A percentile compares a stretch with the other conserved stretches of the same genome.
phyloP scores from a whole-genome alignment of 2,113 vertebrate genomes.

The Strigops habroptila region DNA sequence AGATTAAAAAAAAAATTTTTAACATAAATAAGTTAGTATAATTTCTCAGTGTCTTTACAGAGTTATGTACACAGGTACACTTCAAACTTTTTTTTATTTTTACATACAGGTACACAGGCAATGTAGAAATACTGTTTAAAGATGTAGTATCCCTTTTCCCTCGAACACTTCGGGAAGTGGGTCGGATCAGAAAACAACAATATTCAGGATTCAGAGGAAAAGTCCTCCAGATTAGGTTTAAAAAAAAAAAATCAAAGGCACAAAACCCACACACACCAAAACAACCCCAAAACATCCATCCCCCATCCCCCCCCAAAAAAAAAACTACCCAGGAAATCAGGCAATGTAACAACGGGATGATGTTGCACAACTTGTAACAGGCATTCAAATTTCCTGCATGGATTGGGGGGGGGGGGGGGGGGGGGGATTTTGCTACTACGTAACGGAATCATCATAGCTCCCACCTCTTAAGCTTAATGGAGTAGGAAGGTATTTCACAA shows the following conservation, averaged over 20 bases:
- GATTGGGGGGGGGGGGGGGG: background rate
- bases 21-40: constrained; percentile 99
- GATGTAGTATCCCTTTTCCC: constrained; percentile 75
- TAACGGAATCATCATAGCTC: constrained; percentile 53
- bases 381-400: background rate
- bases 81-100: constrained; percentile 82
- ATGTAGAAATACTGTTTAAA: constrained; percentile 81
- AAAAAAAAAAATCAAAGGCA: background rate
- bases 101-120: constrained; percentile 87
- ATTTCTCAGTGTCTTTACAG: constrained; percentile 99
- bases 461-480: constrained; percentile 45
- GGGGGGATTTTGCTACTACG: background rate
- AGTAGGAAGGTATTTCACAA: background rate
- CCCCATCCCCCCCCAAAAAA: background rate
- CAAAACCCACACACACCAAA: background rate
- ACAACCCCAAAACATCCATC: too few species aligned
- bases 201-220: background rate
- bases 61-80: constrained; percentile 97
- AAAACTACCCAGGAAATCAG: background rate
- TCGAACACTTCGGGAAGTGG: constrained; percentile 31
- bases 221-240: background rate
- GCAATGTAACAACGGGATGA: background rate
- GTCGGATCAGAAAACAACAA: constrained; percentile 42
- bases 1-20: constrained; percentile 85
- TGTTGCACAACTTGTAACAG: background rate